Evolutionary conservation across 2,888 invertebrate genomes (phyloP).

Genomic region (Byasa hedistus): DNA sequence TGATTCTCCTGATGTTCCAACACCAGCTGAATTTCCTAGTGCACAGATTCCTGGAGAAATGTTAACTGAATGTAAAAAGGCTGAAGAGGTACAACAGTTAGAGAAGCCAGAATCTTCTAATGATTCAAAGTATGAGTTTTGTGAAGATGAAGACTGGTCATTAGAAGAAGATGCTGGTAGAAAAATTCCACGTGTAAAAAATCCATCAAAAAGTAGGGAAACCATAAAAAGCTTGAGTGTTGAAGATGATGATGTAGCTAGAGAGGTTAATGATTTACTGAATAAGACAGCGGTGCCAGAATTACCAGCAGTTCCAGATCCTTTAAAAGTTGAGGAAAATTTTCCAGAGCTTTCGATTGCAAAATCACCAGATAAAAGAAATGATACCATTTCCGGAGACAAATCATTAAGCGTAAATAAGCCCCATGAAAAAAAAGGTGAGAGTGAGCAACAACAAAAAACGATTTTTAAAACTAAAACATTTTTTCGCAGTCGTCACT

Average conservation of each 20-base stretch:
- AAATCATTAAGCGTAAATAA: constrained; percentile 41
- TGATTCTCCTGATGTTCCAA: constrained; percentile 63
- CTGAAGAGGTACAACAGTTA: constrained; percentile 41
- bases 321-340: constrained; percentile 78
- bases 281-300: constrained; percentile 81
- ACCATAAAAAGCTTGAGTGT: constrained; percentile 65
- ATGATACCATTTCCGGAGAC: constrained; percentile 33
- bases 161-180: constrained; percentile 78
- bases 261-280: constrained; percentile 81
- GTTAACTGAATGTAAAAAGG: constrained; percentile 50
- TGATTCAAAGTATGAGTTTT: constrained; percentile 89
- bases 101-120: constrained; percentile 71
- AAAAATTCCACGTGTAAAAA: constrained; percentile 83
- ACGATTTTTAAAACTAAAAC: constrained; percentile 79
- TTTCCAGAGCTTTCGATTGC: constrained; percentile 76
- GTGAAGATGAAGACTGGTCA: constrained; percentile 84
- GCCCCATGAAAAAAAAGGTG: constrained; percentile 42
- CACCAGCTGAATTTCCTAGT: constrained; percentile 59
- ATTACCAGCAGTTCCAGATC: constrained; percentile 76
- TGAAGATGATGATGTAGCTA: constrained; percentile 73
- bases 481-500: constrained; percentile 78
- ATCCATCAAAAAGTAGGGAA: constrained; percentile 63
- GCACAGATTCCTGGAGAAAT: constrained; percentile 49
- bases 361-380: constrained; percentile 72
- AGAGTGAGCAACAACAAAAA: constrained; percentile 55